A percentile compares a stretch with the other conserved stretches of the same genome.
These are phyloP conservation scores for Platysternon megacephalum DNA, from an alignment of 2,113 vertebrate genomes.

Conservation along the genomic window DNA sequence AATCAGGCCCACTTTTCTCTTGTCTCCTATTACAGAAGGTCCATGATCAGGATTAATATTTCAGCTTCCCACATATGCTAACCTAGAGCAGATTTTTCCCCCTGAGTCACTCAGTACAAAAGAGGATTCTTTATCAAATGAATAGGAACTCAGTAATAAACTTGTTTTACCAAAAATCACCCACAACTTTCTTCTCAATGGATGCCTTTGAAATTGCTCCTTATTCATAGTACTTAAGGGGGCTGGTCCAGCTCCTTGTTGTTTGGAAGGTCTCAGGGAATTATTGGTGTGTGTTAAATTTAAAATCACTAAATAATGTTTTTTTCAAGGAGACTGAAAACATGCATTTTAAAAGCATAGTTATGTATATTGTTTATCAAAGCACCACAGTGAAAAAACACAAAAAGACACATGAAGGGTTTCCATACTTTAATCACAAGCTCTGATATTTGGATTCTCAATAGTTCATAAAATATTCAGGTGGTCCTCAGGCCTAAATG, in stretches of 20 bases:
- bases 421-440: background rate
- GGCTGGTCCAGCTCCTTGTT: background rate
- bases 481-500: background rate
- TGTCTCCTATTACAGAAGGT: background rate
- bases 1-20: fast-evolving
- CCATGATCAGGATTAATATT: background rate
- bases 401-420: background rate
- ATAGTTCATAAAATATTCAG: background rate
- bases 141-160: background rate
- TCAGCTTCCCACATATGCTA: background rate
- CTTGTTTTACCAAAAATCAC: background rate
- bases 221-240: background rate
- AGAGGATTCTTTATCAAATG: background rate
- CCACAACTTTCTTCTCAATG: background rate
- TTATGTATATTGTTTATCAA: background rate
- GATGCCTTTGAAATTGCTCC: background rate
- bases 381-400: background rate
- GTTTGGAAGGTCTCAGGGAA: background rate
- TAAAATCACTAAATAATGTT: background rate
- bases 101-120: background rate
- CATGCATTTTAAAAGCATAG: background rate
- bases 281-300: background rate
- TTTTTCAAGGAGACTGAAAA: background rate
- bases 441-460: background rate
- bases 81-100: background rate